Conservation (phyloP, 1,140 invertebrate genomes). For the Neuroterus valhalla region DNA sequence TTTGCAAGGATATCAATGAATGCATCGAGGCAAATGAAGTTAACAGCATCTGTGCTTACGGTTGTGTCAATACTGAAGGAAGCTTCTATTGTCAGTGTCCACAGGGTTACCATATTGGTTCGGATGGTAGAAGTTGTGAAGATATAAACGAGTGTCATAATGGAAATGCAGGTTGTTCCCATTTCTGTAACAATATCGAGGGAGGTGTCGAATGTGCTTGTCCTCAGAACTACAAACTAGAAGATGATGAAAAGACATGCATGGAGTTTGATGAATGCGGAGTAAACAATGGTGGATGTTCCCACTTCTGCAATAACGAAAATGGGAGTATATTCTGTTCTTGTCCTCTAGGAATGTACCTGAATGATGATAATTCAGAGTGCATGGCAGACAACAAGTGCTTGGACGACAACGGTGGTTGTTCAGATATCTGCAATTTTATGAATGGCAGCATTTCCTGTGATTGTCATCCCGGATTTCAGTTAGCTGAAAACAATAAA, state of each 20-base stretch:
- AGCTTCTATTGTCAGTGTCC: slow-evolving; percentile 80
- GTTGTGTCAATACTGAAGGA: slow-evolving; percentile 81
- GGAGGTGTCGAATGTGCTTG: slow-evolving; percentile 77
- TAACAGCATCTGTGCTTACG: slow-evolving; percentile 75
- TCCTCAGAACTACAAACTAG: slow-evolving; percentile 68
- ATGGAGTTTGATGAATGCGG: slow-evolving; percentile 79
- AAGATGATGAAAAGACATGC: slow-evolving; percentile 75
- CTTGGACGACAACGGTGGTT: slow-evolving; percentile 78
- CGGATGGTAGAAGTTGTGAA: slow-evolving; percentile 73
- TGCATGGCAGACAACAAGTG: slow-evolving; percentile 53
- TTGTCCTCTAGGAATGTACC: slow-evolving; percentile 83
- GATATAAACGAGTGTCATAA: slow-evolving; percentile 79
- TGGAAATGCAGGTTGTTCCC: slow-evolving; percentile 75
- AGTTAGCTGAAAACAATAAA: slow-evolving; percentile 48
- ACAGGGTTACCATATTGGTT: slow-evolving; percentile 72
- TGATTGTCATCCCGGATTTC: slow-evolving; percentile 69
- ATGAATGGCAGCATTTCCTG: slow-evolving; percentile 66
- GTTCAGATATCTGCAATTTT: slow-evolving; percentile 65
- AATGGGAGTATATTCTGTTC: slow-evolving; percentile 75
- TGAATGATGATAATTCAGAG: slow-evolving; percentile 60
- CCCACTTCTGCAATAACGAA: slow-evolving; percentile 72
- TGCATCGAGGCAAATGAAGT: slow-evolving; percentile 66
- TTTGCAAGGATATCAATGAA: slow-evolving; percentile 78
- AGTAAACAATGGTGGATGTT: slow-evolving; percentile 76
- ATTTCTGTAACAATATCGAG: slow-evolving; percentile 77